A percentile compares a stretch with the other conserved stretches of the same genome.
These are phyloP conservation scores for Daboia siamensis DNA, from an alignment of 2,113 vertebrate genomes.

Conservation along the genomic window DNA sequence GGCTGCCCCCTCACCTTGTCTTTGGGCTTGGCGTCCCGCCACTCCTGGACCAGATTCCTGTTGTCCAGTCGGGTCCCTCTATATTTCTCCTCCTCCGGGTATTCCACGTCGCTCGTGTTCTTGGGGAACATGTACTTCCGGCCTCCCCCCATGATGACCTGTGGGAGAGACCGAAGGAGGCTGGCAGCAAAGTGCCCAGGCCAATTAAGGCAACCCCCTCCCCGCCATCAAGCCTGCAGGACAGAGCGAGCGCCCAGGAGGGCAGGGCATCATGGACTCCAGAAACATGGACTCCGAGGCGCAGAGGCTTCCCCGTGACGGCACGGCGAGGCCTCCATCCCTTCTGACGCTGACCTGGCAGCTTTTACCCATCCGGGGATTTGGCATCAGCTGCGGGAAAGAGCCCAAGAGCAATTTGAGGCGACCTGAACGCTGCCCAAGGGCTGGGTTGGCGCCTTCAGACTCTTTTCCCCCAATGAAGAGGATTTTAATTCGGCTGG, in stretches of 20 bases:
- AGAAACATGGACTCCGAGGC: neutral
- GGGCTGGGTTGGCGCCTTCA: neutral
- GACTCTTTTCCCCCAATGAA: neutral
- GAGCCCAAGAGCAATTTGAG: neutral
- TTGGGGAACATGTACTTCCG: constrained; percentile 91
- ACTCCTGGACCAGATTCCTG: constrained; percentile 79
- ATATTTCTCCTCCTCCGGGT: constrained; percentile 75
- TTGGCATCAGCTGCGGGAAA: neutral
- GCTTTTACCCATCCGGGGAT: neutral
- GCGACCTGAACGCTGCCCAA: neutral
- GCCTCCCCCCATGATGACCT: constrained; percentile 96
- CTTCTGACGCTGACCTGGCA: neutral
- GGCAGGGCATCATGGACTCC: neutral
- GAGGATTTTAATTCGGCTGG: neutral
- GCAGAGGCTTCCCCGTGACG: neutral
- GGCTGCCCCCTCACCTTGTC: constrained; percentile 57
- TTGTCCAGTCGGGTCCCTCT: constrained; percentile 85
- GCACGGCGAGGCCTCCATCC: neutral
- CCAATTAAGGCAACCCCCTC: neutral
- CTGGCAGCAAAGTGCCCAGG: neutral
- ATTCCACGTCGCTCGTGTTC: constrained; percentile 84
- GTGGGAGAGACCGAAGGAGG: neutral
- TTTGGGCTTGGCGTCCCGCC: constrained; percentile 63
- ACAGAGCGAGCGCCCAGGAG: neutral
- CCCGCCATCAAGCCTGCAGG: too few species aligned